Conservation (phyloP, 92 coral and sea anemone genomes). For the Epizoanthus rinbou region DNA sequence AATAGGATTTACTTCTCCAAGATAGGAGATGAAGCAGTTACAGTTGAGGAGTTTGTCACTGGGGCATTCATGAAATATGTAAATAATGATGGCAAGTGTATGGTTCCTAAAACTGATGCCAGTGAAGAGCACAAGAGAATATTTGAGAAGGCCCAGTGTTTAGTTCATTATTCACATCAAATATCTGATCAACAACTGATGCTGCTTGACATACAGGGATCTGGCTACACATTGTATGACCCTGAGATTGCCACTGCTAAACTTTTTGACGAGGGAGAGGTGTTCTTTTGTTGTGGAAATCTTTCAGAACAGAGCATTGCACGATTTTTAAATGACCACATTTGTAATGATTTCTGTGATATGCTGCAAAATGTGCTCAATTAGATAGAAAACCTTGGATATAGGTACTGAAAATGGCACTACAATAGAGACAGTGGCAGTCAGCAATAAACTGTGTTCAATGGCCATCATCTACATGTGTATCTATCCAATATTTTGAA, state of each 20-base stretch:
- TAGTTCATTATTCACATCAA: conserved; percentile 57
- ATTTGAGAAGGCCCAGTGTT: conserved; percentile 68
- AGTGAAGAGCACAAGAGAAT: conserved; percentile 48
- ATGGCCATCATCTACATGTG: conserved; percentile 13
- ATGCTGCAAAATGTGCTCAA: conserved; percentile 40
- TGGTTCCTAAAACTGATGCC: conserved; percentile 49
- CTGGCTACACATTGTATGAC: conserved; percentile 68
- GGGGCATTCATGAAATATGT: conserved; percentile 66
- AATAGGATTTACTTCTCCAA: conserved; percentile 62
- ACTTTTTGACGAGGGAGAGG: conserved; percentile 40
- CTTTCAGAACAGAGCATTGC: conserved; percentile 58
- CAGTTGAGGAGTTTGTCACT: conserved; percentile 75
- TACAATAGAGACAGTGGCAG: background rate
- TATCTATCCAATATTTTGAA: conserved; percentile 9
- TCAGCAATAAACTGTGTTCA: conserved; percentile 11
- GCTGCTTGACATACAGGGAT: conserved; percentile 76
- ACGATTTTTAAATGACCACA: conserved; percentile 58
- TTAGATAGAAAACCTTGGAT: conserved; percentile 1
- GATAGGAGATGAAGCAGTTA: conserved; percentile 61
- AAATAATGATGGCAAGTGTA: conserved; percentile 67
- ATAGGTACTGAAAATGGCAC: background rate
- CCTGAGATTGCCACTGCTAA: conserved; percentile 71
- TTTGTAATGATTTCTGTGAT: conserved; percentile 66
- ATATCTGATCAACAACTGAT: conserved; percentile 51
- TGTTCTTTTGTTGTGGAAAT: conserved; percentile 76